These are phyloP conservation scores for Meghimatium bilineatum DNA, from an alignment of 2,888 invertebrate species.

Conservation along the genomic window DNA sequence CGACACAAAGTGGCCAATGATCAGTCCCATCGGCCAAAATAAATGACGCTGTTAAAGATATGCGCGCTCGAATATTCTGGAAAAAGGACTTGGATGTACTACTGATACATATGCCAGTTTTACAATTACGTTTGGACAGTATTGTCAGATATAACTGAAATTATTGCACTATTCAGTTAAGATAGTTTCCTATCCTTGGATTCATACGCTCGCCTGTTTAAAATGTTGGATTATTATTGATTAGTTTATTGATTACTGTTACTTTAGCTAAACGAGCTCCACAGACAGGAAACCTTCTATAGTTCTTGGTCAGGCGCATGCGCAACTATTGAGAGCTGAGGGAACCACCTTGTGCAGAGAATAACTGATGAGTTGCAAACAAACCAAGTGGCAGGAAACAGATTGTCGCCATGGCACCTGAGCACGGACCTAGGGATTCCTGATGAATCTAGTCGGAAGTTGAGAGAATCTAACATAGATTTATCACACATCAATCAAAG, in stretches of 20 bases:
- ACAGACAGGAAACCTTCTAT: slow-evolving; percentile 13
- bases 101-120: too few relatives aligned
- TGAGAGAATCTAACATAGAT: slow-evolving; percentile 15
- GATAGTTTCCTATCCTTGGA: too few relatives aligned
- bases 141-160: too few relatives aligned
- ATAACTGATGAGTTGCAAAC: slow-evolving; percentile 41
- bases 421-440: background rate
- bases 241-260: slow-evolving; percentile 27
- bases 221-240: background rate
- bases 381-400: slow-evolving; percentile 40
- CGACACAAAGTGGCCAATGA: too few relatives aligned
- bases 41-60: too few relatives aligned
- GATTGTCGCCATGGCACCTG: slow-evolving; percentile 35
- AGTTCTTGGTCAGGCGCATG: background rate
- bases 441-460: slow-evolving; percentile 33
- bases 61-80: too few relatives aligned
- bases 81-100: too few relatives aligned
- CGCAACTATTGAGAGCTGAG: background rate
- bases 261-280: background rate
- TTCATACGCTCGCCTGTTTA: too few relatives aligned
- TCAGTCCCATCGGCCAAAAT: too few relatives aligned
- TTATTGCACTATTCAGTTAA: too few relatives aligned
- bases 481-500: slow-evolving; percentile 11
- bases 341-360: background rate
- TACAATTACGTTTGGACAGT: too few relatives aligned